Conservation (phyloP, 2,797 vertebrate species). For the Sphaeramia orbicularis region DNA sequence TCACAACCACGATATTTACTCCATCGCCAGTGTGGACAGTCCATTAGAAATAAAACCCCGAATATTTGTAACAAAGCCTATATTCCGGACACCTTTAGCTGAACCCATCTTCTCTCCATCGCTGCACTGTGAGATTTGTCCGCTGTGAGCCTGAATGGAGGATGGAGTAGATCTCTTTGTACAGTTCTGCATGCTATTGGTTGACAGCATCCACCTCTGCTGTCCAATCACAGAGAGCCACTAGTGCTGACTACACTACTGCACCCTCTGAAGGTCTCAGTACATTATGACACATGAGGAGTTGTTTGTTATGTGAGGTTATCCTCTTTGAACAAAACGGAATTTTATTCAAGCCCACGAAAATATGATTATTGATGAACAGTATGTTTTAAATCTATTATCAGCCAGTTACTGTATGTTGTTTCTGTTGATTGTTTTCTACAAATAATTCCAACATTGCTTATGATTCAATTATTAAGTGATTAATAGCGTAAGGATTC, state of each 20-base stretch:
- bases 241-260: constrained; percentile 31
- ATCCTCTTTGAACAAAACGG: neutral
- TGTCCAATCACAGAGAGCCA: constrained; percentile 45
- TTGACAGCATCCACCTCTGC: neutral
- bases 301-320: neutral
- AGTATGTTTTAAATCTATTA: too few relatives aligned
- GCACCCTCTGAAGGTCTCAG: neutral
- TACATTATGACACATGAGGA: neutral
- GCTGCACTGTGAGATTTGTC: constrained; percentile 34
- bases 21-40: neutral
- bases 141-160: constrained; percentile 49
- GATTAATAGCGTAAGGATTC: too few relatives aligned
- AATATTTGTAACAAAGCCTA: neutral
- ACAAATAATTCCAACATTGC: too few relatives aligned
- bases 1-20: neutral
- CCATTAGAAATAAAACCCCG: neutral
- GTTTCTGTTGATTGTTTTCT: too few relatives aligned
- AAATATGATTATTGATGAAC: too few relatives aligned
- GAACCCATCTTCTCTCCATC: constrained; percentile 44
- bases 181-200: constrained; percentile 55
- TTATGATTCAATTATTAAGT: too few relatives aligned
- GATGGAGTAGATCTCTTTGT: constrained; percentile 80
- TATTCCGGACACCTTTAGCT: constrained; percentile 2
- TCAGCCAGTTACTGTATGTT: too few relatives aligned
- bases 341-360: neutral